Conservation (phyloP, 2,113 vertebrate species). For the Oreochromis tanganicae region DNA sequence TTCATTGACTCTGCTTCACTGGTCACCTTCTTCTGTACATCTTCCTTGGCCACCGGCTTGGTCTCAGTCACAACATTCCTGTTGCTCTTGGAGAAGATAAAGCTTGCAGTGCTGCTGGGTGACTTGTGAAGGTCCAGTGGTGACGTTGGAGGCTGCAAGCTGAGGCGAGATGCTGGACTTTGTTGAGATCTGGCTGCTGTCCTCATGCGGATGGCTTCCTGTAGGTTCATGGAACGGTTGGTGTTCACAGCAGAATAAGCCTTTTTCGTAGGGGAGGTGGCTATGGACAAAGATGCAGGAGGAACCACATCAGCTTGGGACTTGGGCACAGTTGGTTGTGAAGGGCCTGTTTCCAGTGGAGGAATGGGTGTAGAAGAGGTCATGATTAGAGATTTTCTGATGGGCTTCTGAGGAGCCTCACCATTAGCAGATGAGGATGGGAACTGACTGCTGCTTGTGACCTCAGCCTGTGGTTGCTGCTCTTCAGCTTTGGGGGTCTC, state of each 20-base stretch:
- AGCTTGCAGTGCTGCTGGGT: conserved; percentile 85
- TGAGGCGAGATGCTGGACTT: conserved; percentile 31
- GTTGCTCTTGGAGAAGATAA: conserved; percentile 89
- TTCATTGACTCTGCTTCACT: conserved; percentile 50
- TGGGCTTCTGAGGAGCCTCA: conserved; percentile 81
- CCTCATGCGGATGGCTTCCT: conserved; percentile 81
- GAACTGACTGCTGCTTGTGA: background rate
- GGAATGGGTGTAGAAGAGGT: background rate
- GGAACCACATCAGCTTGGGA: conserved; percentile 1
- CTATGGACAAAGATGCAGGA: background rate
- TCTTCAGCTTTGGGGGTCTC: conserved; percentile 16
- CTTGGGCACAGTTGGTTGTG: background rate
- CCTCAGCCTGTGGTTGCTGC: conserved; percentile 8
- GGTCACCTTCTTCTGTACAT: conserved; percentile 70
- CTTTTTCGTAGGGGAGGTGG: conserved; percentile 57
- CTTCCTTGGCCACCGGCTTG: conserved; percentile 64
- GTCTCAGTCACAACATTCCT: conserved; percentile 80
- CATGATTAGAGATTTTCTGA: conserved; percentile 75
- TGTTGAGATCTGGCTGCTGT: conserved; percentile 72
- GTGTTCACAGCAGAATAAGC: conserved; percentile 48
- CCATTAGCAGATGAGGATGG: background rate
- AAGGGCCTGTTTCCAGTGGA: background rate
- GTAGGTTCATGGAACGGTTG: conserved; percentile 76
- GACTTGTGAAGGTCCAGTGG: conserved; percentile 71
- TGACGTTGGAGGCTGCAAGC: conserved; percentile 40